phyloP scores from a whole-genome alignment of 2,888 invertebrate genomes.

The Cinara cedri region DNA sequence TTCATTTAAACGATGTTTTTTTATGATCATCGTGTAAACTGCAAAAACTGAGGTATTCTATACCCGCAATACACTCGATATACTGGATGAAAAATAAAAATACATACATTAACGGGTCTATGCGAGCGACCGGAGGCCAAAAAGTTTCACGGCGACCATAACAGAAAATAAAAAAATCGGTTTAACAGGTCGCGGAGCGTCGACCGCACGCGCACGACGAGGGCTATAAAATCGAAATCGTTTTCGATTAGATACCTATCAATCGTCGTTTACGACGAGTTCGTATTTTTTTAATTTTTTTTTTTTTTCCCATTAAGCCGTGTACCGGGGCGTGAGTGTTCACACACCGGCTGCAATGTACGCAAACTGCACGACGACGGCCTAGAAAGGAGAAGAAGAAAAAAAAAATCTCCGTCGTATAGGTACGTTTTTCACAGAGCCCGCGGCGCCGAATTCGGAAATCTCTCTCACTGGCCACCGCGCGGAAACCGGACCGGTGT shows the following conservation, averaged over 20 bases:
- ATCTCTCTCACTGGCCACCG: slow-evolving; percentile 22
- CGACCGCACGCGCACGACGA: neutral
- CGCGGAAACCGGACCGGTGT: slow-evolving; percentile 20
- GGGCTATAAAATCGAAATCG: slow-evolving; percentile 14
- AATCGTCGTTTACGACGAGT: too few relatives aligned
- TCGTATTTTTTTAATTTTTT: too few relatives aligned
- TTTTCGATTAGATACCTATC: neutral
- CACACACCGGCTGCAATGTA: too few relatives aligned
- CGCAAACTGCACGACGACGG: neutral
- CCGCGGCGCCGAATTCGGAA: slow-evolving; percentile 39
- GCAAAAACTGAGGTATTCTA: too few relatives aligned
- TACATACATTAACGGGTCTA: too few relatives aligned
- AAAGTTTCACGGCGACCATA: neutral
- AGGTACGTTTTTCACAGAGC: slow-evolving; percentile 21
- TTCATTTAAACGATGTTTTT: too few relatives aligned
- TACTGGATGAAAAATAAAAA: too few relatives aligned
- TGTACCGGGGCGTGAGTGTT: too few relatives aligned
- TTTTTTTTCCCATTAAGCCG: too few relatives aligned
- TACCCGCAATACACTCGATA: neutral
- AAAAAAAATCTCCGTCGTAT: slow-evolving; percentile 1
- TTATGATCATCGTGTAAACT: too few relatives aligned
- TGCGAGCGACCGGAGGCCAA: neutral
- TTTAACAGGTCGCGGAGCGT: neutral
- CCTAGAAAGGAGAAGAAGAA: neutral
- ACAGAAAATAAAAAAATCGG: neutral